Base-by-base conservation (phyloP, 2,888 invertebrate species). In the Stenoptilia bipunctidactyla region DNA sequence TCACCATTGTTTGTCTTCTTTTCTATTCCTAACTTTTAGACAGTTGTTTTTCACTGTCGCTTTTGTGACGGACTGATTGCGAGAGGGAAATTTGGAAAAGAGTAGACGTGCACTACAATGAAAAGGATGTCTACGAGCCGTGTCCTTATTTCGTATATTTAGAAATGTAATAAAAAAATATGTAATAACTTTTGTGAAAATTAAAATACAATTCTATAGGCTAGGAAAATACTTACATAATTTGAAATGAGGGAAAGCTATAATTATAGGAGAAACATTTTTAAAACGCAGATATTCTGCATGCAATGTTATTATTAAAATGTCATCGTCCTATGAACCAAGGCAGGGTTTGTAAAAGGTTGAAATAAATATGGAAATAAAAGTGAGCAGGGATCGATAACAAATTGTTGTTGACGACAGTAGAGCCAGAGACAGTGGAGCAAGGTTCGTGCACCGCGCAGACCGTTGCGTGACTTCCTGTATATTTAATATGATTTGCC, bases 401-500 rank as follows among this genome's bases (percentile, higher is more conserved):
- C 30, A 34, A 15, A 13, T 10, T 15, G 20, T 10, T 15, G 20
- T 20, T 8, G 20, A 20, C 20, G 20, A 20, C 20, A 20, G 8
- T 8, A n/a, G 20, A 5, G 20, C 37, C 36, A 39, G 27, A 30
- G 40, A 44, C 44, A 41, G 47, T 43, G 49, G 48, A 49, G 46
- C 52, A 49, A 55, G 50, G 53, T 65, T 59, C 68, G 71, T 71
- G 68, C 58, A 55, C 56, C 66, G 62, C 64, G 58, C 55, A 56
- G 58, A 58, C 53, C 63, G 64, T 75, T 67, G 74, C 71, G 72
- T 75, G 73, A 63, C 62, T 55, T 66, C 56, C 62, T 61, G 46
- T 55, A 67, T 66, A 70, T 68, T 71, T 62, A 69, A 71, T 66
- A 62, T 63, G 57, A 54, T 20, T 20, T 20, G 20, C 20, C 20